Percentiles rank a stretch among this genome's conserved stretches.
Conservation (phyloP, 2,113 vertebrate genomes). For the Ivindomyrus marchei region DNA sequence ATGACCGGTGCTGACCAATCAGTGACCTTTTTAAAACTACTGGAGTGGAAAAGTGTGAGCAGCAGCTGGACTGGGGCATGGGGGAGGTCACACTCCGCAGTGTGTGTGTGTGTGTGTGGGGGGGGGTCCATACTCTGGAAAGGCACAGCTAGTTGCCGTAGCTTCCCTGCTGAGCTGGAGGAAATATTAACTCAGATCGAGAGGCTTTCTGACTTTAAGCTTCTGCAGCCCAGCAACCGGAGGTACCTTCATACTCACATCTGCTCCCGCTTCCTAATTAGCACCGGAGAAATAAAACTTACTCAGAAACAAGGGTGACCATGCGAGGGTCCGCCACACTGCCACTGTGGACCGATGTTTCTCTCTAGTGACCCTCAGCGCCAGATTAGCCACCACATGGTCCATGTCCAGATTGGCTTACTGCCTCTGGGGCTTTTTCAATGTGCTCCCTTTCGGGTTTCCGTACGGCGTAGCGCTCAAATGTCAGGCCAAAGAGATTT, state of each 20-base stretch:
- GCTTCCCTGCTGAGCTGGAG: constrained; percentile 57
- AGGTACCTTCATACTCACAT: constrained; percentile 61
- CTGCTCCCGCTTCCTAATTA: constrained; percentile 67
- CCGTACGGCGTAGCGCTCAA: background rate
- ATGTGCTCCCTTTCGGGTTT: background rate
- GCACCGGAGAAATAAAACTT: background rate
- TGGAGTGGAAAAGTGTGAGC: constrained; percentile 26
- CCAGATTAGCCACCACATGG: background rate
- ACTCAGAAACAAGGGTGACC: background rate
- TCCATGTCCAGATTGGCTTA: background rate
- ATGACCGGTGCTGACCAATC: constrained; percentile 13
- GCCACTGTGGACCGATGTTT: background rate
- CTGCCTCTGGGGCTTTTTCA: background rate
- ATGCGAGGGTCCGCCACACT: background rate
- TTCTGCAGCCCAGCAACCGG: constrained; percentile 50
- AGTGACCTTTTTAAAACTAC: constrained; percentile 15
- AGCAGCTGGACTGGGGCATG: constrained; percentile 4
- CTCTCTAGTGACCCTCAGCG: background rate
- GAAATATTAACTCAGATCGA: constrained; percentile 71
- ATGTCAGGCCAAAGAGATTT: background rate
- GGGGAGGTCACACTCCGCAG: background rate
- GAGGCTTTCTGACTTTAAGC: constrained; percentile 56
- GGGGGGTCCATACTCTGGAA: constrained; percentile 32
- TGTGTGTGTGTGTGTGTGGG: background rate
- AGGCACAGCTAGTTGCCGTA: constrained; percentile 39